Evolutionary conservation across 2,113 vertebrate species (phyloP).

Genomic region (Collichthys lucidus): DNA sequence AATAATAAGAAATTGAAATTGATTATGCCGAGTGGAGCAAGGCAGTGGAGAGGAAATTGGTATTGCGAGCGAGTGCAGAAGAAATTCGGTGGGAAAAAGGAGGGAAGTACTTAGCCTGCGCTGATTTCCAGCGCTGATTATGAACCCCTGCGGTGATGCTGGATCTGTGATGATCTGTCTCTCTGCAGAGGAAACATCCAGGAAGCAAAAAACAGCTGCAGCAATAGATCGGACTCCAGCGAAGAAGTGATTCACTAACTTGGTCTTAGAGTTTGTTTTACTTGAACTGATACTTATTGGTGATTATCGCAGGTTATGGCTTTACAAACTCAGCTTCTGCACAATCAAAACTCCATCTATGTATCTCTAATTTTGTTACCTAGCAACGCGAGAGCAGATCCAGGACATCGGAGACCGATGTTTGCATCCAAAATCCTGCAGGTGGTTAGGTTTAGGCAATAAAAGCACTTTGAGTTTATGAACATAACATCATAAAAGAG

Average conservation of each 20-base stretch:
- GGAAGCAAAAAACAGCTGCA: not conserved
- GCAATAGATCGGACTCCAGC: not conserved
- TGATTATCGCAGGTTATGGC: not conserved
- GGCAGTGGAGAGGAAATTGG: conserved; percentile 76
- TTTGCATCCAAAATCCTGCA: not conserved
- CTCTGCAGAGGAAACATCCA: not conserved
- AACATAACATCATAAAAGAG: not conserved
- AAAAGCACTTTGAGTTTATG: not conserved
- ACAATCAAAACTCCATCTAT: not conserved
- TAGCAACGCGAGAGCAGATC: not conserved
- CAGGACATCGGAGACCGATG: not conserved
- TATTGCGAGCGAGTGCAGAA: conserved; percentile 58
- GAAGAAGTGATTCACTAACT: too few relatives aligned
- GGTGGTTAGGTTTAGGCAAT: not conserved
- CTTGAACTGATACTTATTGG: not conserved
- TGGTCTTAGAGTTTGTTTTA: too few relatives aligned
- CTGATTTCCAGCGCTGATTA: conserved; percentile 31
- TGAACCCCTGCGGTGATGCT: not conserved
- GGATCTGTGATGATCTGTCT: not conserved
- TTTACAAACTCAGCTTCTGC: not conserved
- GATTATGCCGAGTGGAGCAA: conserved; percentile 77
- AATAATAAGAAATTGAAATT: conserved; percentile 76
- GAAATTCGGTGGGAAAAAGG: conserved; percentile 23
- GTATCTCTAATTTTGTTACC: not conserved
- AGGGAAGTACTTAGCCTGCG: conserved; percentile 33